A percentile compares a stretch with the other conserved stretches of the same genome.
Evolutionary conservation across 2,888 invertebrate species (phyloP).

Genomic region (Leptogaster cylindrica): DNA sequence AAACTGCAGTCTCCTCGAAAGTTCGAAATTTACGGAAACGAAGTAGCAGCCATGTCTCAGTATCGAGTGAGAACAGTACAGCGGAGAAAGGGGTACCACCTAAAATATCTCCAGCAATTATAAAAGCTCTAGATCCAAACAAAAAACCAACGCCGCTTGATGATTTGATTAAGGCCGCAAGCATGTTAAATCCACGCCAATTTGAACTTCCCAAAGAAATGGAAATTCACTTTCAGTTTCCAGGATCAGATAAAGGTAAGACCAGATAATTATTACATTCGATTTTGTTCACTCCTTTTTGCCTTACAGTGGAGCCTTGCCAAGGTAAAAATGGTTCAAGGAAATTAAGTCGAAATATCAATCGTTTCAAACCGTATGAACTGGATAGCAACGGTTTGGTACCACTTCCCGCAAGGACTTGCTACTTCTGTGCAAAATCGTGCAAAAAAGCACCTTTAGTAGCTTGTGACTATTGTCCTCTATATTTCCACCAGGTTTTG

Average conservation of each 20-base stretch:
- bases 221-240: slow-evolving; percentile 76
- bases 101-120: slow-evolving; percentile 56
- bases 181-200: slow-evolving; percentile 85
- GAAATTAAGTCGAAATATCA: slow-evolving; percentile 51
- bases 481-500: slow-evolving; percentile 77
- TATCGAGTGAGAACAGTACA: slow-evolving; percentile 55
- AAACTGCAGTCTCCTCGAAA: slow-evolving; percentile 57
- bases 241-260: slow-evolving; percentile 80
- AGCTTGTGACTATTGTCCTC: slow-evolving; percentile 92
- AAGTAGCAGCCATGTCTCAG: slow-evolving; percentile 56
- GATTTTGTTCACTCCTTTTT: no score
- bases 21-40: slow-evolving; percentile 61
- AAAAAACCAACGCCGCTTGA: slow-evolving; percentile 72
- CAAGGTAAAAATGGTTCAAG: slow-evolving; percentile 54
- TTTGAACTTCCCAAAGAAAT: slow-evolving; percentile 87
- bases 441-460: slow-evolving; percentile 84
- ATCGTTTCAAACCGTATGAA: slow-evolving; percentile 63
- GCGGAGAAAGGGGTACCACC: slow-evolving; percentile 52
- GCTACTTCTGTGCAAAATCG: slow-evolving; percentile 84
- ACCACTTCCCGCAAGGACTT: slow-evolving; percentile 81
- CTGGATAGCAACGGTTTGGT: slow-evolving; percentile 69
- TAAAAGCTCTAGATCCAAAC: slow-evolving; percentile 58
- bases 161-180: slow-evolving; percentile 80
- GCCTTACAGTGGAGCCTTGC: slow-evolving; percentile 52
- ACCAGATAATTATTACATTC: not conserved